Conservation (phyloP, 37 sponge, comb jelly and placozoan genomes). For the Chondrilla cf. caribensis region DNA sequence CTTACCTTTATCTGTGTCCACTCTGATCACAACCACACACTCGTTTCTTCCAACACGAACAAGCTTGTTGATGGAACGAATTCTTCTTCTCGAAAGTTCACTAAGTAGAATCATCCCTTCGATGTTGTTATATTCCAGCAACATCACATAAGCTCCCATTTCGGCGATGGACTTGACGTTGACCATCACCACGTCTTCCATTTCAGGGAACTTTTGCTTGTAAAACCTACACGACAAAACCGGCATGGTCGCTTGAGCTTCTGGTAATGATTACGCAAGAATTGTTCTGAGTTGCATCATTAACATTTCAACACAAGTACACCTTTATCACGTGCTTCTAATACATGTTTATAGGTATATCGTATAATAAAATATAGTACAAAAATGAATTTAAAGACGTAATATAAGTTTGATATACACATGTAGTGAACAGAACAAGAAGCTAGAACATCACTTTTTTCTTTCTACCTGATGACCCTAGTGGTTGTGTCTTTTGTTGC, state of each 20-base stretch:
- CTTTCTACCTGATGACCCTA: too few relatives aligned
- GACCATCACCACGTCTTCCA: constrained; percentile 99
- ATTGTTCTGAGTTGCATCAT: not conserved
- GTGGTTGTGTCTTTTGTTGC: too few relatives aligned
- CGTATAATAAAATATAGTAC: too few relatives aligned
- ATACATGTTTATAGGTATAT: too few relatives aligned
- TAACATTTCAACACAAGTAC: not conserved
- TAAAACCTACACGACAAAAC: constrained; percentile 67
- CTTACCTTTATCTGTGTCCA: constrained; percentile 93
- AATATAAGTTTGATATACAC: too few relatives aligned
- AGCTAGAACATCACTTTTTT: too few relatives aligned
- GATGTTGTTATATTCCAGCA: constrained; percentile 93
- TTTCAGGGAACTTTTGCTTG: constrained; percentile 83
- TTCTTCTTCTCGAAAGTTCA: constrained; percentile 89
- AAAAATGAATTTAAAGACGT: too few relatives aligned
- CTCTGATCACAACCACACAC: constrained; percentile 96
- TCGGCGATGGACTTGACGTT: constrained; percentile 93
- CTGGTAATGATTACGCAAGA: not conserved
- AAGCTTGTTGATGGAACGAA: constrained; percentile 96
- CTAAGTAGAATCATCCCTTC: constrained; percentile 99
- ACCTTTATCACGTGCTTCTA: too few relatives aligned
- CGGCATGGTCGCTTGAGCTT: not conserved
- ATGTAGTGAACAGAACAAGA: too few relatives aligned
- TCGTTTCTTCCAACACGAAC: constrained; percentile 95
- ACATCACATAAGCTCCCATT: constrained; percentile 95